A percentile compares a stretch with the other conserved stretches of the same genome.
Evolutionary conservation across 1,140 invertebrate species (phyloP).

Genomic region (Cydia strobilella): DNA sequence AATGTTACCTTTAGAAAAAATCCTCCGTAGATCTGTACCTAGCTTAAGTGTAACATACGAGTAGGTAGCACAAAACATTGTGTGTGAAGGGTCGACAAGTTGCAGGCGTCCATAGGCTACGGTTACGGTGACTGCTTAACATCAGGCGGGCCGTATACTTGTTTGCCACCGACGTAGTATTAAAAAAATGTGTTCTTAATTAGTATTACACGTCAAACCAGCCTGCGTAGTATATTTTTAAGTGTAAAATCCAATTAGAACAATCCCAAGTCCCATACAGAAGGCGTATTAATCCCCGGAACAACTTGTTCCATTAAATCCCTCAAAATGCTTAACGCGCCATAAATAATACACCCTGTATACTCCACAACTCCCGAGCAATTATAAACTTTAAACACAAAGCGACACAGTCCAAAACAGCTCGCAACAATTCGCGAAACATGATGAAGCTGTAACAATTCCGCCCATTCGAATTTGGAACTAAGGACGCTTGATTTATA

Average conservation of each 20-base stretch:
- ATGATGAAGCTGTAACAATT: conserved; percentile 12
- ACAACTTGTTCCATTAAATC: conserved; percentile 32
- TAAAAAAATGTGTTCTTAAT: too few relatives aligned
- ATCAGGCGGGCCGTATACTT: too few relatives aligned
- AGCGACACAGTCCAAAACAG: not conserved
- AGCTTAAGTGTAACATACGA: too few relatives aligned
- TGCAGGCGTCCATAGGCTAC: too few relatives aligned
- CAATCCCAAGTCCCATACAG: conserved; percentile 20
- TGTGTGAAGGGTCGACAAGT: too few relatives aligned
- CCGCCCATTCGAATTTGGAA: not conserved
- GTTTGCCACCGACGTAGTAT: too few relatives aligned
- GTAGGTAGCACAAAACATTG: too few relatives aligned
- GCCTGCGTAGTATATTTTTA: conserved; percentile 1
- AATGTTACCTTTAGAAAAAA: too few relatives aligned
- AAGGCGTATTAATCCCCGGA: conserved; percentile 21
- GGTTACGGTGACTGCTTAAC: too few relatives aligned
- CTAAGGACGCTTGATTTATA: not conserved
- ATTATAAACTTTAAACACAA: conserved; percentile 12
- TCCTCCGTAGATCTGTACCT: too few relatives aligned
- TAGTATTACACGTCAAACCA: not conserved
- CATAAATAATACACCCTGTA: conserved; percentile 27
- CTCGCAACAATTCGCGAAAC: not conserved
- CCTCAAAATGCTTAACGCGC: conserved; percentile 29
- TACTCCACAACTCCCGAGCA: not conserved
- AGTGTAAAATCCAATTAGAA: conserved; percentile 23